Evolutionary conservation across 2,113 vertebrate genomes (phyloP).

Genomic region (Physeter macrocephalus): DNA sequence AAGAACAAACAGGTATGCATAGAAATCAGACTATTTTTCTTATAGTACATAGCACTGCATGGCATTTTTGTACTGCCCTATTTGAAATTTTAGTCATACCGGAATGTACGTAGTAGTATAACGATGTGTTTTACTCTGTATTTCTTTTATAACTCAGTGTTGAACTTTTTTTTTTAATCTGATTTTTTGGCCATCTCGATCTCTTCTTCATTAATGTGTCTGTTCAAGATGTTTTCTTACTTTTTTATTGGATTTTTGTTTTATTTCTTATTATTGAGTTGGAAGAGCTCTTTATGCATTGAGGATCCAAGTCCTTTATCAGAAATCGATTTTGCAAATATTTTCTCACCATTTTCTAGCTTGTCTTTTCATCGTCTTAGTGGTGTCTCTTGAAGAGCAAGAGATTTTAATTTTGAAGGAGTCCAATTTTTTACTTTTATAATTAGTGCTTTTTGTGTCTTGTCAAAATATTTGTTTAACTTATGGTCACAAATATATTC

Average conservation of each 20-base stretch:
- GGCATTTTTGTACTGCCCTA: background rate
- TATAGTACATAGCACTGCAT: no score
- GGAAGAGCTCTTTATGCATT: background rate
- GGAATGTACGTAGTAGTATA: background rate
- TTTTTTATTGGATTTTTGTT: background rate
- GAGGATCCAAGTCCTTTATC: background rate
- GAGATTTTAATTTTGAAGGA: background rate
- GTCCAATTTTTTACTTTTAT: background rate
- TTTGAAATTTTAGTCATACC: background rate
- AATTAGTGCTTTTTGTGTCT: background rate
- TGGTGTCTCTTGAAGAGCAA: background rate
- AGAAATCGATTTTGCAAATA: background rate
- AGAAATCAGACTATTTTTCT: background rate
- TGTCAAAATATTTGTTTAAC: background rate
- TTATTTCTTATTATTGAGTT: background rate
- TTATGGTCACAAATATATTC: no score
- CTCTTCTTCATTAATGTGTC: background rate
- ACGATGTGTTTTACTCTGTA: background rate
- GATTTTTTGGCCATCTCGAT: background rate
- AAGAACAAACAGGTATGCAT: background rate
- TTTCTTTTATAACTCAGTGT: background rate
- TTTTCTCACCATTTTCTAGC: background rate
- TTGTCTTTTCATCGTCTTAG: background rate
- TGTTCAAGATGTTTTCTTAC: background rate
- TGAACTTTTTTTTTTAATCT: background rate